Evolutionary conservation across 2,797 vertebrate genomes (phyloP), one percentile per base, ranked within the genome.

Genomic region (Echiichthys vipera): DNA sequence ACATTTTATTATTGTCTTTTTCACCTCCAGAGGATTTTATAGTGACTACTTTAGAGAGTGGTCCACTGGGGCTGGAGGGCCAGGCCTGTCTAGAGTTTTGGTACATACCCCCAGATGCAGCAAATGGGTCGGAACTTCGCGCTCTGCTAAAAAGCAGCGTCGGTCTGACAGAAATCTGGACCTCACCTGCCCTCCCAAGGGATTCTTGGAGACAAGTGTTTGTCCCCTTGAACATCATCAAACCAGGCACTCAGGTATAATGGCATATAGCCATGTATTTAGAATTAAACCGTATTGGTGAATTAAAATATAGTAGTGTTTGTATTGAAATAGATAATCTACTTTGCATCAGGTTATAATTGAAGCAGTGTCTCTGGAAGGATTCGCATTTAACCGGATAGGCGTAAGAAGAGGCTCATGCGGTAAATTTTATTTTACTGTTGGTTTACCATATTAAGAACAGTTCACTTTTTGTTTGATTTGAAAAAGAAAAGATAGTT

Each of bases 1-100:
- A 10, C 10, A 51, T 40, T 45, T 34, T 62, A 8, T 49, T 22
- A 11, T 32, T 43, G 13, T 54, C 18, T 29, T 36, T 65, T 66
- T 59, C 55, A 56, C n/a, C 54, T 81, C 80, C 90, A 88, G 93
- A 91, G 36, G 90, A 87, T 30, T 43, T 9, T 49, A 71, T 78
- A 24, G 74, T 93, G 40, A 74, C 87, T 47, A 80, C 85, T 15
- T 91, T 96, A 45, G 93, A 94, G 49, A 97, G 95, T 29, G 84
- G 75, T 15, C 55, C 81, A 10, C 80, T 92, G 30, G 17, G 50
- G 9, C 77, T 93, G 51, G 78, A 90, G 55, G 93, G 88, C 1
- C 57, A 92, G 24, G 90, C 93, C 54, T 97, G 96, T 86, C 88
- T 97, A 37, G 95, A 97, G 76, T 96, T 97, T 85, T 96, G 95